Base-by-base conservation (phyloP, 2,888 invertebrate genomes). In the Dasypolia templi region DNA sequence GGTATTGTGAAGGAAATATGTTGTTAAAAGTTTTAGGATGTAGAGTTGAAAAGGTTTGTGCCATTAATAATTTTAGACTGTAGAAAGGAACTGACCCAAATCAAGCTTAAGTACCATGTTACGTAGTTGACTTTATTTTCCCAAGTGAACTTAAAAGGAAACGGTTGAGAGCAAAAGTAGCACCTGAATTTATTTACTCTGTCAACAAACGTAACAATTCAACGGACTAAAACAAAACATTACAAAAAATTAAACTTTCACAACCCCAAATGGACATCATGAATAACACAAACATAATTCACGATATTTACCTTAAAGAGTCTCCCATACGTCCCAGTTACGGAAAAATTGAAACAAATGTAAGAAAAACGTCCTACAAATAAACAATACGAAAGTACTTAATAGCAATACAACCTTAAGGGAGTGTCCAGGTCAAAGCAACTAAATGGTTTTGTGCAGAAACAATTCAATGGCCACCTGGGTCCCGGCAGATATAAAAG, bases 401-500 rank as follows among this genome's bases (percentile, higher is more conserved):
- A 88, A 76, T 76, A 64, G 71, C 19, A 39, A 90, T 80, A 81
- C 80, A 82, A 91, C 88, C 91, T 89, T 89, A 77, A 86, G 92
- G 92, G 92, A 89, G 87, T 86, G 85, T 86, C 89, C 86, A 87
- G 87, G 64, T 75, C 88, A 85, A 83, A 84, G 87, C 84, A 84
- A 90, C 92, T 92, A 92, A 94, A 93, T 92, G 93, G 91, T 91
- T 87, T 85, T 77, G 84, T 87, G 85, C 86, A 81, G 89, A 92
- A 90, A 89, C 92, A 91, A 92, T 92, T 89, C 87, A 85, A 83
- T 78, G 80, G 82, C 89, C 94, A 94, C 94, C 94, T 94, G 94
- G 78, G 93, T 76, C 91, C 87, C 81, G 79, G 64, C 72, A 83
- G 87, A 77, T 86, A 87, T 68, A 75, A 81, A 82, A 87, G 86